phyloP scores from a whole-genome alignment of 2,113 vertebrate species.

The Xenus cinereus region DNA sequence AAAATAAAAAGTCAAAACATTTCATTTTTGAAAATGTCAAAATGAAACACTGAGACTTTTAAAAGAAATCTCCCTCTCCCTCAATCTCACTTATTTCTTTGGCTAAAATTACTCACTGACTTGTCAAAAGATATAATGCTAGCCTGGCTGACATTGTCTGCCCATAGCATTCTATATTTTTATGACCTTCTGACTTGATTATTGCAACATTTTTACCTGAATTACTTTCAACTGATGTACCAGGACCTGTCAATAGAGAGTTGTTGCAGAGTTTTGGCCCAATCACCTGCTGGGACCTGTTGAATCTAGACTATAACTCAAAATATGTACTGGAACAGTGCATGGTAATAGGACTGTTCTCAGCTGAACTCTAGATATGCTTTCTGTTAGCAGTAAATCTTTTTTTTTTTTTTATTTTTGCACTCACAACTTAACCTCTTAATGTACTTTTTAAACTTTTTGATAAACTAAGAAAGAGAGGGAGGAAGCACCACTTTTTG shows the following conservation, averaged over 20 bases:
- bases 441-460: background rate
- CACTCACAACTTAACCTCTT: background rate
- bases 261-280: background rate
- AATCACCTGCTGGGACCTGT: background rate
- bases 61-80: background rate
- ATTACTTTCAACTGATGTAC: background rate
- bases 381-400: background rate
- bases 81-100: background rate
- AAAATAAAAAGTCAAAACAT: background rate
- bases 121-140: background rate
- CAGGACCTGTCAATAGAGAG: background rate
- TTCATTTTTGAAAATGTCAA: background rate
- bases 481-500: background rate
- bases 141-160: background rate
- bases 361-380: background rate
- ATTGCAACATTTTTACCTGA: background rate
- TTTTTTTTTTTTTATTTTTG: background rate
- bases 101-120: background rate
- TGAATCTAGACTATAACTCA: background rate
- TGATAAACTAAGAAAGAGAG: background rate
- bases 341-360: background rate
- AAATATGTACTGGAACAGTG: background rate
- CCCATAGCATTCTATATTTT: background rate
- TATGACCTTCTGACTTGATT: background rate
- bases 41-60: background rate